Base-by-base conservation (phyloP, 2,113 vertebrate species). In the Amblyornis subalaris region DNA sequence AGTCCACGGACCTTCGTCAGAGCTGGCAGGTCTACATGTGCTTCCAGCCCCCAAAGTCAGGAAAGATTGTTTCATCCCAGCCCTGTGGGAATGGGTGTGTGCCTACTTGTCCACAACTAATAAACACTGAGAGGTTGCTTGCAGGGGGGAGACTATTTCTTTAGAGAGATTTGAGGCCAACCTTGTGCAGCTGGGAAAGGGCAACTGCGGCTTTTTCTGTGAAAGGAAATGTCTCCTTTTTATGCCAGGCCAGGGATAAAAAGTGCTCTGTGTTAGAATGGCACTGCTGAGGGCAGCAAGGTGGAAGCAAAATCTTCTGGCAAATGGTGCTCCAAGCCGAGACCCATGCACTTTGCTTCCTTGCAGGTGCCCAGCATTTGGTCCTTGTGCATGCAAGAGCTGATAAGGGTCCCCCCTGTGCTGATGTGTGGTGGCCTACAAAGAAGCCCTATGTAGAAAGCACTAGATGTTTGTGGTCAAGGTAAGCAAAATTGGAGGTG, bases 311-410 rank as follows among this genome's bases (percentile, higher is more conserved):
- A 78, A 53, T 15, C 12, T 65, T 11, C 17, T 5, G 9, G 36
- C 6, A 22, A 0, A 0, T 25, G 12, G 12, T 21, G 18, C 12
- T 54, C 21, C 28, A 48, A 69, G 26, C 4, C 16, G 10, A 87
- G 23, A 51, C 11, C 13, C 10, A 1, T 26, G 10, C 2, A 5
- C 19, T 62, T 57, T 81, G 35, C 19, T 9, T 17, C 40, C 19
- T 57, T 45, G 15, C 21, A 47, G 16, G 6, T 45, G 29, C 18
- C 33, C 25, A 20, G 20, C 10, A 17, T 55, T 58, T 64, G 33
- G 25, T 29, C 38, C 33, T 75, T 29, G 15, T 29, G 25, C 47
- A 29, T 2, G 7, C 15, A 53, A 33, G 19, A 86, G 20, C 28
- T 45, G 36, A 51, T 35, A 88, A 62, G 16, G 22, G 17, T 45